Evolutionary conservation across 2,888 invertebrate genomes (phyloP), one percentile per base, ranked within the genome.

Genomic region (Thereva unica): DNA sequence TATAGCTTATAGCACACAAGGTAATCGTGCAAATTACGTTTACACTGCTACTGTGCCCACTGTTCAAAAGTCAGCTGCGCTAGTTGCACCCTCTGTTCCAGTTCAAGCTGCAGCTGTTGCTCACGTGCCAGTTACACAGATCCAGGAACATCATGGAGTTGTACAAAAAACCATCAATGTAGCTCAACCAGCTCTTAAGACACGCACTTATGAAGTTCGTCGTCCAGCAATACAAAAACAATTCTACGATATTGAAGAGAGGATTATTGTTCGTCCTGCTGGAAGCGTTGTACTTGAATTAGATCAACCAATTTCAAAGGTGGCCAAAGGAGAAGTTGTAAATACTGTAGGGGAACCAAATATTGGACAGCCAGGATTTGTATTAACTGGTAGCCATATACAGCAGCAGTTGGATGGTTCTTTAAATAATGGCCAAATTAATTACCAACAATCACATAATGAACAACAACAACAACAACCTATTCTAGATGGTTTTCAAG

Each of bases 201-300:
- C 85, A 35, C 83, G 84, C 64, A 85, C 84, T 69, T 83, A 83
- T 73, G 84, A 85, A 74, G 82, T 86, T 7, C 84, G 86, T 68
- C 83, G 86, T 69, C 86, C 86, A 49, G 86, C 85, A 42, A 84
- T 86, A 68, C 84, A 86, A 72, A 86, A 86, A 76, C 85, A 86
- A 74, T 86, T 86, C 76, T 86, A 85, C 75, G 86, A 86, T 72
- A 85, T 86, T 70, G 86, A 86, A 73, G 85, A 86, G 72, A 83
- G 85, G 54, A 83, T 85, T 34, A 79, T 86, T 12, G 82, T 86
- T 50, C 83, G 86, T 37, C 86, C 86, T 0, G 86, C 85, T 4
- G 86, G 86, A 38, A 85, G 85, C 7, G 83, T 86, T 38, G 82
- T 86, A 4, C 82, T 86, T 0, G 86, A 86, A 71, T 77, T 86